Evolutionary conservation across 2,113 vertebrate species (phyloP).

Genomic region (Anhinga anhinga): DNA sequence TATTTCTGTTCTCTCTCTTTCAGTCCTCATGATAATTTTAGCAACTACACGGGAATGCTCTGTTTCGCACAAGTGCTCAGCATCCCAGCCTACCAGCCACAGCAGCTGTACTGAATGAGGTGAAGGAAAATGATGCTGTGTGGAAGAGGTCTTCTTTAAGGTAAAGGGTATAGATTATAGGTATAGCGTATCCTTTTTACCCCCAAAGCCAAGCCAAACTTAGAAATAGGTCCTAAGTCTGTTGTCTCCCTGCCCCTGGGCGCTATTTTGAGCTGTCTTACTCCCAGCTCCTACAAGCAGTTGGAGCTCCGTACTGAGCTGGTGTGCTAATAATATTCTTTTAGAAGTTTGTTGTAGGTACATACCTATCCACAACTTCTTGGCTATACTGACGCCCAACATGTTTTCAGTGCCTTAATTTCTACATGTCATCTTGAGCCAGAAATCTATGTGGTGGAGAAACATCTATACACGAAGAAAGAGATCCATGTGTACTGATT

Average conservation of each 20-base stretch:
- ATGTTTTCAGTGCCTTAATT: neutral
- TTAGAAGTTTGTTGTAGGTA: neutral
- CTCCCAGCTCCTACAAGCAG: neutral
- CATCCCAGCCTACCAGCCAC: neutral
- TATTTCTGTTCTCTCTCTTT: neutral
- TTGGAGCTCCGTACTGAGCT: neutral
- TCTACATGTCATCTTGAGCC: neutral
- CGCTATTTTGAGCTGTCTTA: neutral
- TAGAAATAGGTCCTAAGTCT: neutral
- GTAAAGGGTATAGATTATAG: neutral
- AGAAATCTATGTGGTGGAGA: neutral
- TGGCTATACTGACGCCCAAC: neutral
- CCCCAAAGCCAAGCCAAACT: neutral
- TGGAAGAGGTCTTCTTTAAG: neutral
- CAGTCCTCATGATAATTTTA: conserved; percentile 1
- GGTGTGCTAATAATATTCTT: neutral
- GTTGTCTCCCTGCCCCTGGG: neutral
- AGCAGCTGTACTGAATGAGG: neutral
- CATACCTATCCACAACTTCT: neutral
- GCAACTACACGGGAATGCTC: neutral
- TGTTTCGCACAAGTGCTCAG: neutral
- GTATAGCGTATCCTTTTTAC: neutral
- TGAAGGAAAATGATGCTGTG: neutral
- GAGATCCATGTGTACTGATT: neutral
- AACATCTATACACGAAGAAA: neutral